Percentiles rank a stretch among this genome's conserved stretches.
phyloP scores from a whole-genome alignment of 2,797 vertebrate genomes.

The Phyllotis vaccarum region DNA sequence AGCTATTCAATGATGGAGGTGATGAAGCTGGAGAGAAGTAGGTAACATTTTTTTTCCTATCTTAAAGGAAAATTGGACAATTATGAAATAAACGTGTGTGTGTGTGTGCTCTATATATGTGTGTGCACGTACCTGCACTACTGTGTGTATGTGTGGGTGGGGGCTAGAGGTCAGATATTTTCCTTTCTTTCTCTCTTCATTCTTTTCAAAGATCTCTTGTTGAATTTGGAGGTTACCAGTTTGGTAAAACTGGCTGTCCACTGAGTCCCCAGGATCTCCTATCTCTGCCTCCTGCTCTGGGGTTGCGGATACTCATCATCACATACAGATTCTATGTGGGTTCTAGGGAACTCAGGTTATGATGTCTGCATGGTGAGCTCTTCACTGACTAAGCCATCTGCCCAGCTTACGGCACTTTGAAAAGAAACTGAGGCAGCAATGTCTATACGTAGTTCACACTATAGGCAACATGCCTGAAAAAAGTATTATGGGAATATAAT shows the following conservation, averaged over 20 bases:
- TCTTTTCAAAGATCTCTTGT: not conserved
- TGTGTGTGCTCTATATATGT: not conserved
- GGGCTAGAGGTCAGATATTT: not conserved
- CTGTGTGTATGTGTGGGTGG: not conserved
- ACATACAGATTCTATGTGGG: not conserved
- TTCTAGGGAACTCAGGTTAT: not conserved
- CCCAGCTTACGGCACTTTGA: not conserved
- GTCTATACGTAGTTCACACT: too few species aligned
- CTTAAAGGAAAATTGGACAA: not conserved
- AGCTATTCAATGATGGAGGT: not conserved
- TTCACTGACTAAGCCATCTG: not conserved
- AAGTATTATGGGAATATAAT: not conserved
- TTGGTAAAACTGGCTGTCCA: not conserved
- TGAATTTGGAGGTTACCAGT: not conserved
- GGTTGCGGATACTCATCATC: not conserved
- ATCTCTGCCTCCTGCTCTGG: not conserved
- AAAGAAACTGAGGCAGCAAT: not conserved
- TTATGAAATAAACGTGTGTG: not conserved
- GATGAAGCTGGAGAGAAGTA: not conserved
- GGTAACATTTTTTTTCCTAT: not conserved
- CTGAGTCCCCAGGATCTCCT: not conserved
- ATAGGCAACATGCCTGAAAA: not conserved
- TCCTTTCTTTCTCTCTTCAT: not conserved
- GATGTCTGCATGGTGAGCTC: not conserved
- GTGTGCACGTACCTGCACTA: not conserved